These are phyloP conservation scores for Diachasmimorpha longicaudata DNA, from an alignment of 1,140 invertebrate genomes.

Conservation along the genomic window DNA sequence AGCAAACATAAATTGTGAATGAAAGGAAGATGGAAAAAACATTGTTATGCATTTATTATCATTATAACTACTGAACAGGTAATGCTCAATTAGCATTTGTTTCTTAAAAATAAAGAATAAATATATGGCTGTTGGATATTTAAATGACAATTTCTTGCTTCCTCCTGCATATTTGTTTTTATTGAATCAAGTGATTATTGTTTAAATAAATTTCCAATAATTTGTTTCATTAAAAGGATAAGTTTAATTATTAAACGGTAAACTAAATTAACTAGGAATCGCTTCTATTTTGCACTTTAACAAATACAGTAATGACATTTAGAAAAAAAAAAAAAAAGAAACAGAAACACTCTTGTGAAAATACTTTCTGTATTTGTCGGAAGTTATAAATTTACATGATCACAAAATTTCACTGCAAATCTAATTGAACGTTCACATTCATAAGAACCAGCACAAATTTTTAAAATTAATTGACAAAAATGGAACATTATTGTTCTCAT, in stretches of 20 bases:
- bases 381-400: not conserved
- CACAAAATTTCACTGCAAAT: not conserved
- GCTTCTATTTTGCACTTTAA: not conserved
- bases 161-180: constrained; percentile 1
- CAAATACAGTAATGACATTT: not conserved
- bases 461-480: constrained; percentile 13
- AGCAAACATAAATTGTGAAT: constrained; percentile 57
- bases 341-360: not conserved
- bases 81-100: constrained; percentile 66
- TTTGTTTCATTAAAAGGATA: not conserved
- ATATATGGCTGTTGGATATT: constrained; percentile 66
- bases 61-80: constrained; percentile 64
- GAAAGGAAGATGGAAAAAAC: constrained; percentile 55
- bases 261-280: too few relatives aligned
- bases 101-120: constrained; percentile 64
- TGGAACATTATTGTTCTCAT: constrained; percentile 17
- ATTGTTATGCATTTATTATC: constrained; percentile 62
- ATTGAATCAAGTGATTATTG: not conserved
- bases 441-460: not conserved
- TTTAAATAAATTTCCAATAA: not conserved
- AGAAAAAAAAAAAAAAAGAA: not conserved
- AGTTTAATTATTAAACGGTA: not conserved
- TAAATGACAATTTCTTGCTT: constrained; percentile 44
- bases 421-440: too few relatives aligned
- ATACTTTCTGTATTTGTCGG: not conserved